Conservation (phyloP, 35 echinoderm and acorn worm species). For the Anneissia japonica region DNA sequence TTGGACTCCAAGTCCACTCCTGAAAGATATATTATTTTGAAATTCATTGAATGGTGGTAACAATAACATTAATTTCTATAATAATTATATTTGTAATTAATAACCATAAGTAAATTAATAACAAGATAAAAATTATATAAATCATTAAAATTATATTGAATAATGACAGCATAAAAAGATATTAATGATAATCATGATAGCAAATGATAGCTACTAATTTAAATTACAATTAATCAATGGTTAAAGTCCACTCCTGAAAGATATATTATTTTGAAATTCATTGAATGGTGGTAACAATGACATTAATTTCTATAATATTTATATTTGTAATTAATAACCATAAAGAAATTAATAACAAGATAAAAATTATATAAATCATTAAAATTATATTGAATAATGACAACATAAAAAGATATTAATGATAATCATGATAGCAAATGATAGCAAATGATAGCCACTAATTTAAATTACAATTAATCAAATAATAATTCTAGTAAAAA, state of each 20-base stretch:
- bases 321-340: not conserved
- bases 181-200: too few species aligned
- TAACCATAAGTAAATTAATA: not conserved
- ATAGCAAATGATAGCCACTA: too few species aligned
- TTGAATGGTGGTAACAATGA: not conserved
- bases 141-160: not conserved
- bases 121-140: not conserved
- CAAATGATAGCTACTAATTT: too few species aligned
- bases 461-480: too few species aligned
- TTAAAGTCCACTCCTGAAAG: slow-evolving; percentile 70
- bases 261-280: not conserved
- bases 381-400: not conserved
- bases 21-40: slow-evolving; percentile 7
- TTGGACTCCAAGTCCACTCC: slow-evolving; percentile 73
- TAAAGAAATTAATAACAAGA: not conserved
- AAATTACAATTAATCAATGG: too few species aligned
- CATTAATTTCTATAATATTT: too few species aligned
- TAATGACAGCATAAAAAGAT: too few species aligned
- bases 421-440: too few species aligned
- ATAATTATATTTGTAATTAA: not conserved
- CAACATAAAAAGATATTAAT: too few species aligned
- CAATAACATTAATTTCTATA: too few species aligned
- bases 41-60: not conserved
- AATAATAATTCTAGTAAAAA: too few species aligned
- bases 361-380: not conserved